These are phyloP conservation scores for Lepidochrysops patricia DNA, from an alignment of 2,888 invertebrate genomes.

Conservation along the genomic window DNA sequence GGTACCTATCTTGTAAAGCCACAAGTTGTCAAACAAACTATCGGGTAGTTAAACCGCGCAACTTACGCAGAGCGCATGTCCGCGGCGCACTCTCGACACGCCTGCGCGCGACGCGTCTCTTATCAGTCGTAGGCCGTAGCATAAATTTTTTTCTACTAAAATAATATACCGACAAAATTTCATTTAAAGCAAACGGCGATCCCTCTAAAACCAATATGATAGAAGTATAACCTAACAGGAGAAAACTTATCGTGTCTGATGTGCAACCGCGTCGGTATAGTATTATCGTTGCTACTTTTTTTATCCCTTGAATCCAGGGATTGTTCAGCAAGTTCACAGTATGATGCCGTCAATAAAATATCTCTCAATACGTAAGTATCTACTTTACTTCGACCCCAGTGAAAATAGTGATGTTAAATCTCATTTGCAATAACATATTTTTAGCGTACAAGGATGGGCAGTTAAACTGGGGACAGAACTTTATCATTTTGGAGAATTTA, in stretches of 20 bases:
- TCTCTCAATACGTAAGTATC: constrained; percentile 61
- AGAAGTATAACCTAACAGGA: constrained; percentile 24
- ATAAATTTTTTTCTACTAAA: neutral
- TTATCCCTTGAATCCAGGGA: constrained; percentile 59
- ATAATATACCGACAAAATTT: neutral
- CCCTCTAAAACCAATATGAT: constrained; percentile 23
- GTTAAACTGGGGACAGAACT: constrained; percentile 86
- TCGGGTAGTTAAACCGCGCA: constrained; percentile 35
- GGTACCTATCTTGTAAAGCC: constrained; percentile 34
- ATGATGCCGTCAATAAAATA: constrained; percentile 53
- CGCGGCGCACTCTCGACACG: constrained; percentile 35
- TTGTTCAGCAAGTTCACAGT: constrained; percentile 57
- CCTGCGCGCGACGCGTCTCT: constrained; percentile 35
- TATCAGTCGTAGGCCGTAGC: constrained; percentile 9
- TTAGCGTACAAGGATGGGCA: constrained; percentile 86
- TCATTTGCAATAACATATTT: neutral
- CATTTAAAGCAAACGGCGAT: constrained; percentile 16
- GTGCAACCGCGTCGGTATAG: constrained; percentile 52
- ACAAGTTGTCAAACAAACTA: constrained; percentile 29
- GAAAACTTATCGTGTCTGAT: constrained; percentile 51
- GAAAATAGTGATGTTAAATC: constrained; percentile 2
- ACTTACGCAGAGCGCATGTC: constrained; percentile 48
- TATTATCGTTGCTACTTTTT: constrained; percentile 48
- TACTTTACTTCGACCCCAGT: neutral
- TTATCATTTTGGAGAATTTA: constrained; percentile 85